Percentiles rank a stretch among this genome's conserved stretches.
Evolutionary conservation across 2,888 invertebrate species (phyloP).

Genomic region (Geophilus truncorum): DNA sequence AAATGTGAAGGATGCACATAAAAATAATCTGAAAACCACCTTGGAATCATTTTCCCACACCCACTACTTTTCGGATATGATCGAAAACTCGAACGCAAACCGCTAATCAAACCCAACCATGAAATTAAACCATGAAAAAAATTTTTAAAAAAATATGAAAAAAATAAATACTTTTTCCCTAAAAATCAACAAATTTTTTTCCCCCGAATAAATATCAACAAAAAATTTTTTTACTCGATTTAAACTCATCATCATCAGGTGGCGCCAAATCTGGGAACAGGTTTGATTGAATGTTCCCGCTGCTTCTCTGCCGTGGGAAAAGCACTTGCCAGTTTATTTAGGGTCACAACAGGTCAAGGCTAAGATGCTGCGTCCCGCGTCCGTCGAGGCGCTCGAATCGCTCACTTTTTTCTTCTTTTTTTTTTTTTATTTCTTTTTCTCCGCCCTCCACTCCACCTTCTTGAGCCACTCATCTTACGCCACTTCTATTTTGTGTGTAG

Average conservation of each 20-base stretch:
- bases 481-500: not conserved
- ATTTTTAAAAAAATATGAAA: too few species aligned
- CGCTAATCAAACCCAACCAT: too few species aligned
- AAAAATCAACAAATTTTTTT: too few species aligned
- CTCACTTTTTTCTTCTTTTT: not conserved
- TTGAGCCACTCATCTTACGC: constrained; percentile 7
- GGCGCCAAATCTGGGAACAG: constrained; percentile 32
- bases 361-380: constrained; percentile 31
- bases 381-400: not conserved
- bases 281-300: constrained; percentile 31
- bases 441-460: constrained; percentile 5
- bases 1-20: not conserved
- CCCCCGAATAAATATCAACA: not conserved
- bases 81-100: too few species aligned
- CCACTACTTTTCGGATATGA: not conserved
- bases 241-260: constrained; percentile 1
- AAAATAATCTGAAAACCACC: not conserved
- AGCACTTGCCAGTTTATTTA: constrained; percentile 30
- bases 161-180: too few species aligned
- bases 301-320: constrained; percentile 23
- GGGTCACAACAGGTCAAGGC: constrained; percentile 32
- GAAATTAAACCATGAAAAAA: too few species aligned
- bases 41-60: not conserved
- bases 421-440: not conserved
- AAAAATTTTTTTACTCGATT: not conserved